A percentile compares a stretch with the other conserved stretches of the same genome.
phyloP scores from a whole-genome alignment of 2,797 vertebrate species.

The Xenentodon cancila region DNA sequence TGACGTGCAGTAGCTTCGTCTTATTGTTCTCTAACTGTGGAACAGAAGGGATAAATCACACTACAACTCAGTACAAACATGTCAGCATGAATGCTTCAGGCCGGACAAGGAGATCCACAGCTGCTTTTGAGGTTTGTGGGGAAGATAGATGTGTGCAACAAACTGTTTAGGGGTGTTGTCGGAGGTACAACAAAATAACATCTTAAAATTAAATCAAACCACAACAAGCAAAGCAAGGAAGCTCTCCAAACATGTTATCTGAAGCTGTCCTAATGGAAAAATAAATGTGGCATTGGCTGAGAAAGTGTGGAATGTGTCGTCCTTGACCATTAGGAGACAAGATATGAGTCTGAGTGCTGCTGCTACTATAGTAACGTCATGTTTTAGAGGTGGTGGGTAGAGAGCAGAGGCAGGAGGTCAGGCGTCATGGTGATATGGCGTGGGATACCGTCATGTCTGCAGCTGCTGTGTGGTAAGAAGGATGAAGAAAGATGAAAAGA shows the following conservation, averaged over 20 bases:
- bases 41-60: no score
- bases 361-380: conserved; percentile 56
- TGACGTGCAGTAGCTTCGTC: not conserved
- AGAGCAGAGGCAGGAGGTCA: conserved; percentile 61
- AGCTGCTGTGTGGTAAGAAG: conserved; percentile 46
- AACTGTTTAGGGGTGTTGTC: not conserved
- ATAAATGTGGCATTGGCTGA: conserved; percentile 44
- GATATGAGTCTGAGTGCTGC: conserved; percentile 52
- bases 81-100: conserved; percentile 20
- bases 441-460: conserved; percentile 75
- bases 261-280: conserved; percentile 7
- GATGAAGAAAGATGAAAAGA: conserved; percentile 49
- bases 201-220: no score
- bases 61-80: conserved; percentile 38
- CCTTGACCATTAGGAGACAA: conserved; percentile 42
- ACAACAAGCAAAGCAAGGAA: no score
- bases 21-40: not conserved
- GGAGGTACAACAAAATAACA: no score
- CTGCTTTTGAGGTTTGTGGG: conserved; percentile 18
- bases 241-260: not conserved
- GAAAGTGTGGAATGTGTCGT: conserved; percentile 38
- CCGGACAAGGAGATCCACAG: conserved; percentile 46
- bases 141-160: conserved; percentile 7
- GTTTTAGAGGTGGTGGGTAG: conserved; percentile 39
- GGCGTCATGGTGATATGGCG: conserved; percentile 56